Evolutionary conservation across 2,888 invertebrate species (phyloP).

Genomic region (Drosophila leonis): DNA sequence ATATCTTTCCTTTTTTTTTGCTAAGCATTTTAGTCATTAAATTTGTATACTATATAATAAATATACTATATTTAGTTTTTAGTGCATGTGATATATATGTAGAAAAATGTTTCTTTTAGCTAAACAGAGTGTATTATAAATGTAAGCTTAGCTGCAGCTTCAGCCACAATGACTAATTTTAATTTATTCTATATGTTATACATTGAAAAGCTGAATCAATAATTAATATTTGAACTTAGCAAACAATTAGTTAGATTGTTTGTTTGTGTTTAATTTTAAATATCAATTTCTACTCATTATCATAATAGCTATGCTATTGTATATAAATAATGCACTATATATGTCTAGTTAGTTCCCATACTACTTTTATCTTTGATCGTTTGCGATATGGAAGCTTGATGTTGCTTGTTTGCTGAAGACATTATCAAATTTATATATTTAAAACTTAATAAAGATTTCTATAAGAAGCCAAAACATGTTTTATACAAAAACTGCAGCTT

Average conservation of each 20-base stretch:
- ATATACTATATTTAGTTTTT: constrained; percentile 3
- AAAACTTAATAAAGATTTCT: no score
- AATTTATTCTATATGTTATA: neutral
- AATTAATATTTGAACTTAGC: neutral
- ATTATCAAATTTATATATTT: no score
- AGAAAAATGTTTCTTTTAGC: neutral
- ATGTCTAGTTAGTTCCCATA: neutral
- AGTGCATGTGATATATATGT: neutral
- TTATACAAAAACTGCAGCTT: no score
- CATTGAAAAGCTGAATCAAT: neutral
- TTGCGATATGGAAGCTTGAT: no score
- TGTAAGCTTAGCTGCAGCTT: constrained; percentile 1
- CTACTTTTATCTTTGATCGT: no score
- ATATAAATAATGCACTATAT: no score
- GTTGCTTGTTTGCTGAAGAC: no score
- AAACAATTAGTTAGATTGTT: neutral
- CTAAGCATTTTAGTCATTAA: constrained; percentile 22
- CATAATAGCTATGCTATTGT: no score
- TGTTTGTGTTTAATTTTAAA: neutral
- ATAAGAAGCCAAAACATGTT: no score
- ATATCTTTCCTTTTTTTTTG: neutral
- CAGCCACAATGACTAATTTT: neutral
- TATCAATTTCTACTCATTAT: no score
- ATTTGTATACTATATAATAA: constrained; percentile 14
- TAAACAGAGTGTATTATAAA: constrained; percentile 7